Base-by-base conservation (phyloP, 2,797 vertebrate genomes). In the Meriones psammophilus region DNA sequence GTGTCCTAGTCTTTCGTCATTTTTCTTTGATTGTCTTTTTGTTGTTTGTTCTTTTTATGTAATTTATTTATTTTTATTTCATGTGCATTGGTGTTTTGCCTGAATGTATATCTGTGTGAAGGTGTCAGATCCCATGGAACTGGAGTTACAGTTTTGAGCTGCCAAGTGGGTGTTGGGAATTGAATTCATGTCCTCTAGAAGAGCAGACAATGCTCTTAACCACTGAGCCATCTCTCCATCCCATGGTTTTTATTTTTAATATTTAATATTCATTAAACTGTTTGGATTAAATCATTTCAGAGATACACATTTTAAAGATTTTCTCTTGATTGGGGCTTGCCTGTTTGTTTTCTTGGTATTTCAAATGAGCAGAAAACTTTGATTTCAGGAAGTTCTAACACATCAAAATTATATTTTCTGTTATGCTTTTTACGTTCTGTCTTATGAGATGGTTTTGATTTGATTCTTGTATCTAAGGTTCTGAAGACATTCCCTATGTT, bases 331-430 rank as follows among this genome's bases (percentile, higher is more conserved):
- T 69, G 66, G 30, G 42, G 54, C 33, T 94, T 94, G 26, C 13
- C 71, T 91, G 8, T 56, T 80, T 56, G 56, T 93, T 91, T 93
- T 54, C 26, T 84, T 85, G 56, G 78, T 20, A 36, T 86, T 79
- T 88, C 54, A 79, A 58, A 54, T 79, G 39, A 68, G 28, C 2
- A 60, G 5, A 88, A 68, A 90, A 62, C 4, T 60, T 91, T 79
- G 39, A 73, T 88, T 88, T 78, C 42, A 50, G 86, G 71, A 10
- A 78, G 81, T 30, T 91, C 56, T 88, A 84, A 73, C 58, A 54
- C 74, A 69, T 68, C 46, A 28, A 54, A 83, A 46, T 88, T 88
- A 81, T 68, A 71, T 24, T 94, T 94, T 87, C n/a, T 78, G 71
- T 78, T 90, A 77, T 42, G 33, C 14, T 20, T 78, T 91, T 84